Evolutionary conservation across 2,113 vertebrate species (phyloP).

Genomic region (Gambusia affinis): DNA sequence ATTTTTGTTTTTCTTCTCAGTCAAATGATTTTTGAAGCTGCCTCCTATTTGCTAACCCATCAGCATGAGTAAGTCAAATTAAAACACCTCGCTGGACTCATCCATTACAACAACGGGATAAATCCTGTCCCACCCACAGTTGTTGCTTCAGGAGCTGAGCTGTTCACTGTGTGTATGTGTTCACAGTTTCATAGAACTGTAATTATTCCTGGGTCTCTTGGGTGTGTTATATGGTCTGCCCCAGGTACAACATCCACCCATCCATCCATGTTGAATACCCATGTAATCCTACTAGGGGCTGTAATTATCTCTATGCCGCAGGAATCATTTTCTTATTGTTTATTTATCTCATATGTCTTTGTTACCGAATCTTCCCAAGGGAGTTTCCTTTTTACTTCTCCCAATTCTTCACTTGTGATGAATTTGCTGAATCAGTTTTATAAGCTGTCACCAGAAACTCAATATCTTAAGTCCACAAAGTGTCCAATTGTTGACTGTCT

Average conservation of each 20-base stretch:
- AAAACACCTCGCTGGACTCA: background rate
- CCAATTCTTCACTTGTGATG: background rate
- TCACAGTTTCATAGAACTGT: constrained; percentile 36
- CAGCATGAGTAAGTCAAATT: constrained; percentile 21
- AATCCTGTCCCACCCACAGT: constrained; percentile 22
- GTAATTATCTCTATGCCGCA: background rate
- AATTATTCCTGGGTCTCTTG: constrained; percentile 43
- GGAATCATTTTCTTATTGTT: background rate
- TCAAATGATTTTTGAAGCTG: constrained; percentile 5
- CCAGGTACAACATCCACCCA: background rate
- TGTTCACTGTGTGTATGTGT: constrained; percentile 40
- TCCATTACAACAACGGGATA: constrained; percentile 18
- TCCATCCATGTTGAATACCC: background rate
- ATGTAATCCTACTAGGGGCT: background rate
- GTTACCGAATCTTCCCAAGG: background rate
- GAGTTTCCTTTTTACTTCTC: background rate
- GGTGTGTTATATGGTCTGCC: constrained; percentile 7
- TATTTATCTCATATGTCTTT: too few relatives aligned
- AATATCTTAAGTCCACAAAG: background rate
- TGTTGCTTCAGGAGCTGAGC: constrained; percentile 48
- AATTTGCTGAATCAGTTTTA: too few relatives aligned
- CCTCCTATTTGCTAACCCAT: constrained; percentile 15
- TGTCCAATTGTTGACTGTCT: background rate
- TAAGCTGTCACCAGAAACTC: too few relatives aligned
- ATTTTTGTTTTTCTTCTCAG: background rate